phyloP scores from a whole-genome alignment of 2,113 vertebrate species.

The Blennius ocellaris region DNA sequence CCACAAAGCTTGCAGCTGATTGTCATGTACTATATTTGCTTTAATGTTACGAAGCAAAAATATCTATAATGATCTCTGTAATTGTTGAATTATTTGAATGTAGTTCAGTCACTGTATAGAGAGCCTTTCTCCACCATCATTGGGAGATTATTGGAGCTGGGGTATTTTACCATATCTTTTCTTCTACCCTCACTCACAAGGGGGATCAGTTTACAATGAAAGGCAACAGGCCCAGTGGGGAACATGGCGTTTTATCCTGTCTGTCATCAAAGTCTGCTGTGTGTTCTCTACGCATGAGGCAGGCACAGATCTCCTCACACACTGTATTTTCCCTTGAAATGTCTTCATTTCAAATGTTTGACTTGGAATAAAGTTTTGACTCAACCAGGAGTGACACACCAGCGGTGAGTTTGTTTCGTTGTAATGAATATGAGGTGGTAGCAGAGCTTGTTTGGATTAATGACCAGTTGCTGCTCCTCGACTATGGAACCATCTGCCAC shows the following conservation, averaged over 20 bases:
- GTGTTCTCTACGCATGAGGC: slow-evolving; percentile 16
- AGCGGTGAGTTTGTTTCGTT: too few relatives aligned
- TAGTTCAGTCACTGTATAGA: slow-evolving; percentile 18
- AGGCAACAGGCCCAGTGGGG: slow-evolving; percentile 24
- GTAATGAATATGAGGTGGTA: too few relatives aligned
- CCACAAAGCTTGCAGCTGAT: slow-evolving; percentile 52
- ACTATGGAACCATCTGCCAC: too few relatives aligned
- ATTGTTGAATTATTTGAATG: slow-evolving; percentile 15
- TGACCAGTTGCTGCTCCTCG: too few relatives aligned
- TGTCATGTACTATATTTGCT: slow-evolving; percentile 39
- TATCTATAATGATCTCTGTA: slow-evolving; percentile 27
- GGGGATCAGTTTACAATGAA: slow-evolving; percentile 19
- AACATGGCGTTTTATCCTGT: slow-evolving; percentile 17
- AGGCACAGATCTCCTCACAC: background rate
- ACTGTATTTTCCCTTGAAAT: slow-evolving; percentile 23
- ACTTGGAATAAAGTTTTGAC: slow-evolving; percentile 59
- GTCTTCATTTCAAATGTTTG: slow-evolving; percentile 37
- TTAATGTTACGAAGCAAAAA: slow-evolving; percentile 17
- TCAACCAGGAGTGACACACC: slow-evolving; percentile 1
- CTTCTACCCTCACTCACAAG: slow-evolving; percentile 12
- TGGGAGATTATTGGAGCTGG: slow-evolving; percentile 34
- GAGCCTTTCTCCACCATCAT: slow-evolving; percentile 27
- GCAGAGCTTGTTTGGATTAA: too few relatives aligned
- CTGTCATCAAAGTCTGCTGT: slow-evolving; percentile 59
- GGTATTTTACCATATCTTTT: slow-evolving; percentile 27